Percentiles rank a stretch among this genome's conserved stretches.
Conservation (phyloP, 1,140 invertebrate genomes). For the Drosophila auraria region DNA sequence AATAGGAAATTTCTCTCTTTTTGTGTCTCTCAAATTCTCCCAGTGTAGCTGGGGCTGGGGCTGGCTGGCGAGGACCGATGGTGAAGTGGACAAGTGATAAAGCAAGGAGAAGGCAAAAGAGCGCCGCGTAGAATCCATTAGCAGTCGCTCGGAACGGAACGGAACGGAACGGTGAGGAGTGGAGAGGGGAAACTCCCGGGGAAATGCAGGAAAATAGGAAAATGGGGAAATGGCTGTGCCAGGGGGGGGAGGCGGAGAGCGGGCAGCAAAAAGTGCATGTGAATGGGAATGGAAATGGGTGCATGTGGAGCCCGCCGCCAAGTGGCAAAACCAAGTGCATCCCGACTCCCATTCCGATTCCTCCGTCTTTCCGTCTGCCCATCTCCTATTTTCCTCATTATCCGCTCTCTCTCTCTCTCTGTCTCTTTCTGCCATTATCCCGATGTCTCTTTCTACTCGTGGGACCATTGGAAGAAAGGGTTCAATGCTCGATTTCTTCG, state of each 20-base stretch:
- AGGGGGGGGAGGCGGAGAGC: not conserved
- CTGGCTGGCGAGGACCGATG: conserved; percentile 24
- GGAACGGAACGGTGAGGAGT: not conserved
- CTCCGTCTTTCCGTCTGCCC: conserved; percentile 7
- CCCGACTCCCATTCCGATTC: conserved; percentile 21
- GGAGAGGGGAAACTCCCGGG: conserved; percentile 2
- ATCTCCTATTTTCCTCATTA: conserved; percentile 15
- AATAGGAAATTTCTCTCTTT: not conserved
- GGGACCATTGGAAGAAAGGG: conserved; percentile 53
- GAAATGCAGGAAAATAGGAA: conserved; percentile 19
- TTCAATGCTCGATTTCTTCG: conserved; percentile 76
- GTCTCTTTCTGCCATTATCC: conserved; percentile 13
- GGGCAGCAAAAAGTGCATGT: conserved; percentile 40
- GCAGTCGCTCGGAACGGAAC: conserved; percentile 36
- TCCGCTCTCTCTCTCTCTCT: conserved; percentile 6
- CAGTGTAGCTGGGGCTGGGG: conserved; percentile 10
- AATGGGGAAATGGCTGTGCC: conserved; percentile 6
- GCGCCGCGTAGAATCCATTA: conserved; percentile 62
- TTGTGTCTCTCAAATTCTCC: not conserved
- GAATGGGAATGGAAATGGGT: conserved; percentile 57
- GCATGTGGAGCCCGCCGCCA: conserved; percentile 54
- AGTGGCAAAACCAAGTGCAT: conserved; percentile 35
- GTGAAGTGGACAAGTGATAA: conserved; percentile 45
- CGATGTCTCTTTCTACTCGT: conserved; percentile 23
- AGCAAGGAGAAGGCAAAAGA: conserved; percentile 55